Evolutionary conservation across 2,113 vertebrate species (phyloP).

Genomic region (Phyllostomus discolor): DNA sequence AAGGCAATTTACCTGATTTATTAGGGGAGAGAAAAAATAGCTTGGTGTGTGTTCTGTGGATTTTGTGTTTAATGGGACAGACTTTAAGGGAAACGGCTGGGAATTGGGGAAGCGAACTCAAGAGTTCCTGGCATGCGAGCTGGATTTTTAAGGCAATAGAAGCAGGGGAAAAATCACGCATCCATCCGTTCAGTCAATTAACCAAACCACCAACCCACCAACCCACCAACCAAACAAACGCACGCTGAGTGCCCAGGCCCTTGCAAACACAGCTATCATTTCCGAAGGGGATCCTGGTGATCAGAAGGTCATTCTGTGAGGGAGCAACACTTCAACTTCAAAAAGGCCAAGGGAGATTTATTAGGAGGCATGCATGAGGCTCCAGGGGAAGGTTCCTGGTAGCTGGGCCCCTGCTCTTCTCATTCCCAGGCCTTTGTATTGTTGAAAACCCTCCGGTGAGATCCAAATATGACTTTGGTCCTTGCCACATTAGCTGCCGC

Average conservation of each 20-base stretch:
- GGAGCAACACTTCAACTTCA: slow-evolving; percentile 12
- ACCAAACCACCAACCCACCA: neutral
- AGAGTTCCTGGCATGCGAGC: neutral
- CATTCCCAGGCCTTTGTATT: neutral
- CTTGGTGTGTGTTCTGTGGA: slow-evolving; percentile 62
- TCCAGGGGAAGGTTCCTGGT: neutral
- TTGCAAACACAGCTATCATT: neutral
- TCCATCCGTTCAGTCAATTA: neutral
- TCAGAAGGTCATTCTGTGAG: slow-evolving; percentile 10
- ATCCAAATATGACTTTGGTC: neutral
- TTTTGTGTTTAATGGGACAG: slow-evolving; percentile 62
- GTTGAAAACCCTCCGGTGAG: neutral
- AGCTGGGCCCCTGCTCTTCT: neutral
- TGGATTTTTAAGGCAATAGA: slow-evolving; percentile 42
- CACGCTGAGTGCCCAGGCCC: neutral
- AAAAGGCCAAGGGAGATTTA: slow-evolving; percentile 45
- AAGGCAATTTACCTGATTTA: slow-evolving; percentile 64
- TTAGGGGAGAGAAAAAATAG: slow-evolving; percentile 67
- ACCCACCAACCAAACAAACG: neutral
- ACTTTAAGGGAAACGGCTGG: slow-evolving; percentile 55
- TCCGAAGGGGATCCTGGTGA: neutral
- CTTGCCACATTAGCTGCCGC: neutral
- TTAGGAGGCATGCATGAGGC: slow-evolving; percentile 8
- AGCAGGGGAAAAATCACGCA: neutral
- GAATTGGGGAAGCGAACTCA: slow-evolving; percentile 16